Conservation (phyloP, 2,113 vertebrate species). For the Riparia riparia region DNA sequence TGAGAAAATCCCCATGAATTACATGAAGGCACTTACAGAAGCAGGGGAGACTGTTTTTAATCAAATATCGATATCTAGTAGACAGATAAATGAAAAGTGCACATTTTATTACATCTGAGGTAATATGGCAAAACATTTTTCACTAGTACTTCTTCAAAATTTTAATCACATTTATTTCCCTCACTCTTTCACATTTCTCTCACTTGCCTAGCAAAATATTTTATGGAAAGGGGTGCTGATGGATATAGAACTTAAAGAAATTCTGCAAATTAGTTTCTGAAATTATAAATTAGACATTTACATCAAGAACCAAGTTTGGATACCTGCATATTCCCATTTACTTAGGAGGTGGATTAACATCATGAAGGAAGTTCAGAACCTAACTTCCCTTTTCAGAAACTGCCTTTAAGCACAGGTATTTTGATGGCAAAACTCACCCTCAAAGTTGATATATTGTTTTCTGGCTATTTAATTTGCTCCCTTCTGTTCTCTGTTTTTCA, state of each 20-base stretch:
- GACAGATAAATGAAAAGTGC: constrained; percentile 44
- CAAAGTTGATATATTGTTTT: neutral
- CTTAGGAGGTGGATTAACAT: neutral
- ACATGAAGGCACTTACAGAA: constrained; percentile 38
- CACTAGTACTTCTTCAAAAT: constrained; percentile 40
- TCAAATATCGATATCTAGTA: constrained; percentile 60
- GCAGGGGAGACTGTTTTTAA: constrained; percentile 39
- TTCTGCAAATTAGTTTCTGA: neutral
- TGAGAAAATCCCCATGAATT: constrained; percentile 64
- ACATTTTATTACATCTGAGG: constrained; percentile 39
- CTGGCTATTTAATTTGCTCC: neutral
- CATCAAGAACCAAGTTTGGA: neutral
- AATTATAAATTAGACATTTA: neutral
- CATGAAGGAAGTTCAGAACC: neutral
- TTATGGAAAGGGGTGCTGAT: neutral
- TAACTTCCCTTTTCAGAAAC: neutral
- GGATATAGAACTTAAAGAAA: neutral
- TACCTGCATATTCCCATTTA: neutral
- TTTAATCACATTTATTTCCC: constrained; percentile 26
- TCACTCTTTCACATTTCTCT: neutral
- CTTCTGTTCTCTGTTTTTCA: neutral
- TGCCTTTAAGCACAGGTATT: neutral
- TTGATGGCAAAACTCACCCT: neutral
- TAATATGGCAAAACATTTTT: constrained; percentile 43
- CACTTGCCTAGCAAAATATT: neutral